Evolutionary conservation across 2,888 invertebrate species (phyloP).

Genomic region (Agapostemon virescens): DNA sequence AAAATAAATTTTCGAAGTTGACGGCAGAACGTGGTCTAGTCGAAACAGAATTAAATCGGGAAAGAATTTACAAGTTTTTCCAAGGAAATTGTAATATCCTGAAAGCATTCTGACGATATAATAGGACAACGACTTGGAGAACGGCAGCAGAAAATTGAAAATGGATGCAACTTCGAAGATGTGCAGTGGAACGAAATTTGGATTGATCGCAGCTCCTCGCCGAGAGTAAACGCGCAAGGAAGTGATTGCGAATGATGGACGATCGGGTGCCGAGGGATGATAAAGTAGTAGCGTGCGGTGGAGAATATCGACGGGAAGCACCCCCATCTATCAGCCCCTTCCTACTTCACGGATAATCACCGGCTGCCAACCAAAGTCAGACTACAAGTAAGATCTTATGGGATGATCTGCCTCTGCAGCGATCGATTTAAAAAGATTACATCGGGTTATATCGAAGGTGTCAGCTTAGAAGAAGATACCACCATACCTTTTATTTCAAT

Average conservation of each 20-base stretch:
- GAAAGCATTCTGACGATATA: neutral
- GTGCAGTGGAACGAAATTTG: slow-evolving; percentile 61
- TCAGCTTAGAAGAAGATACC: neutral
- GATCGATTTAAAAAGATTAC: slow-evolving; percentile 53
- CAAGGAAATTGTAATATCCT: neutral
- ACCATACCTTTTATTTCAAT: slow-evolving; percentile 8
- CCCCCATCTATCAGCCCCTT: slow-evolving; percentile 72
- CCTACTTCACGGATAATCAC: slow-evolving; percentile 67
- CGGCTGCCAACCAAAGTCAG: slow-evolving; percentile 65
- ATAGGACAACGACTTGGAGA: slow-evolving; percentile 13
- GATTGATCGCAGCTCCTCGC: slow-evolving; percentile 64
- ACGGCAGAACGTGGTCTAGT: neutral
- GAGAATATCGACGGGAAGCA: slow-evolving; percentile 74
- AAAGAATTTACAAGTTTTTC: neutral
- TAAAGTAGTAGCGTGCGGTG: slow-evolving; percentile 74
- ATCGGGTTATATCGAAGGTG: slow-evolving; percentile 12
- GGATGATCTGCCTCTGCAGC: slow-evolving; percentile 57
- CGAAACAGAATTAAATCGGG: neutral
- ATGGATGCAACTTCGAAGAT: slow-evolving; percentile 41
- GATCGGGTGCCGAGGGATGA: slow-evolving; percentile 73
- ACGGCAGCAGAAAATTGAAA: slow-evolving; percentile 51
- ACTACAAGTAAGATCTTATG: slow-evolving; percentile 67
- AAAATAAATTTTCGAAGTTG: neutral
- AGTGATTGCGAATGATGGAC: slow-evolving; percentile 78
- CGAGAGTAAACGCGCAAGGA: slow-evolving; percentile 73